A percentile compares a stretch with the other conserved stretches of the same genome.
Conservation (phyloP, 1,140 invertebrate species). For the Neodiprion fabricii region DNA sequence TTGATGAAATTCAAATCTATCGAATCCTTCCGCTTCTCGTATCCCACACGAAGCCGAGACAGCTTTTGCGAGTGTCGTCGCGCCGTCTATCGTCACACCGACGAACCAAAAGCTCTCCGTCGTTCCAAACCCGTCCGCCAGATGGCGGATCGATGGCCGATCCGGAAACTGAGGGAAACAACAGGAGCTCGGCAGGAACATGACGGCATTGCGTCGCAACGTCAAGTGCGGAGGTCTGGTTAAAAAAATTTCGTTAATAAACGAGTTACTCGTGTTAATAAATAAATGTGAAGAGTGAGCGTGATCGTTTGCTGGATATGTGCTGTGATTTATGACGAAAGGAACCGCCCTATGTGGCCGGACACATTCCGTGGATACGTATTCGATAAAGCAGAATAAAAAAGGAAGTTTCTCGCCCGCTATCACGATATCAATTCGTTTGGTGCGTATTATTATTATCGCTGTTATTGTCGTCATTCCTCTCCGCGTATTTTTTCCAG, state of each 20-base stretch:
- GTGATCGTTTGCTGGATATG: constrained; percentile 26
- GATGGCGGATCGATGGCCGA: neutral
- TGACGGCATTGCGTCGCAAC: constrained; percentile 9
- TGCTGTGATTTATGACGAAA: constrained; percentile 49
- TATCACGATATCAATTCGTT: constrained; percentile 24
- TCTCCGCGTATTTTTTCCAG: neutral
- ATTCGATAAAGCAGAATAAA: constrained; percentile 13
- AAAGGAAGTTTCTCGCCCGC: constrained; percentile 27
- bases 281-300: neutral
- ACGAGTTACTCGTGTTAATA: neutral
- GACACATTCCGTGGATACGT: constrained; percentile 28
- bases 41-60: too few species aligned
- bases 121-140: neutral
- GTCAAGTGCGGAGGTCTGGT: constrained; percentile 9
- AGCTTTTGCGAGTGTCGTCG: neutral
- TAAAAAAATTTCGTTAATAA: neutral
- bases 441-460: constrained; percentile 30
- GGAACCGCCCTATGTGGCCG: constrained; percentile 40
- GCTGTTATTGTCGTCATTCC: neutral
- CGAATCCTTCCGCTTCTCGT: too few species aligned
- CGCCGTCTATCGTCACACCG: neutral
- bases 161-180: constrained; percentile 11
- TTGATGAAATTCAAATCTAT: too few species aligned
- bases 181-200: constrained; percentile 5
- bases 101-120: too few species aligned